Percentiles rank a stretch among this genome's conserved stretches.
phyloP scores from a whole-genome alignment of 2,888 invertebrate species.

The Cataglyphis livida region DNA sequence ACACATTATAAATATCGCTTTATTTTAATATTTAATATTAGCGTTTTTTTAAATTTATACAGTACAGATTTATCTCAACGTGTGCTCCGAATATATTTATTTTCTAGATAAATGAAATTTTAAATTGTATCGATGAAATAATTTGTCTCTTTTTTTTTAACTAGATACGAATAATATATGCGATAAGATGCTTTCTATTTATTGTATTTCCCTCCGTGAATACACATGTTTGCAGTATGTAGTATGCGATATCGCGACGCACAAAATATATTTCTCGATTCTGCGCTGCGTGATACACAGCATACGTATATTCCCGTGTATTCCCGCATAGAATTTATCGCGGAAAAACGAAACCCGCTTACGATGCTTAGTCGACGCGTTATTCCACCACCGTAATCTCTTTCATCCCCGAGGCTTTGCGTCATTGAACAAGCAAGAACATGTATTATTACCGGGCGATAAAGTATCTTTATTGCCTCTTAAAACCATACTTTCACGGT shows the following conservation, averaged over 20 bases:
- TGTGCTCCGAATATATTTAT: neutral
- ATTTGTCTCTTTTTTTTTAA: neutral
- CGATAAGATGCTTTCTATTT: neutral
- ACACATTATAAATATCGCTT: neutral
- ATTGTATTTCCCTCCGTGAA: neutral
- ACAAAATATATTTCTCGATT: neutral
- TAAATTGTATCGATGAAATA: neutral
- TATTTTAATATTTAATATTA: neutral
- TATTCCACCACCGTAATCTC: slow-evolving; percentile 44
- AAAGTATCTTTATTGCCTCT: slow-evolving; percentile 46
- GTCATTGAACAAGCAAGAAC: slow-evolving; percentile 42
- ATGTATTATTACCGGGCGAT: slow-evolving; percentile 44
- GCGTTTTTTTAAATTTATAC: neutral
- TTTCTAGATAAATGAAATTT: neutral
- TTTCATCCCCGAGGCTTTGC: slow-evolving; percentile 34
- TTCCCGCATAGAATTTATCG: slow-evolving; percentile 29
- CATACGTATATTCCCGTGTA: neutral
- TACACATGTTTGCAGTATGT: neutral
- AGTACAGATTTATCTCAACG: neutral
- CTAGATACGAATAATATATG: neutral
- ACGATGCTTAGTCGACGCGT: slow-evolving; percentile 40
- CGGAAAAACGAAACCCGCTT: slow-evolving; percentile 36
- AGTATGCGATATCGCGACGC: neutral
- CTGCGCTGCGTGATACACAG: neutral
- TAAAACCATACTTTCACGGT: slow-evolving; percentile 42